Evolutionary conservation across 2,888 invertebrate species (phyloP).

Genomic region (Neelides folsomi): DNA sequence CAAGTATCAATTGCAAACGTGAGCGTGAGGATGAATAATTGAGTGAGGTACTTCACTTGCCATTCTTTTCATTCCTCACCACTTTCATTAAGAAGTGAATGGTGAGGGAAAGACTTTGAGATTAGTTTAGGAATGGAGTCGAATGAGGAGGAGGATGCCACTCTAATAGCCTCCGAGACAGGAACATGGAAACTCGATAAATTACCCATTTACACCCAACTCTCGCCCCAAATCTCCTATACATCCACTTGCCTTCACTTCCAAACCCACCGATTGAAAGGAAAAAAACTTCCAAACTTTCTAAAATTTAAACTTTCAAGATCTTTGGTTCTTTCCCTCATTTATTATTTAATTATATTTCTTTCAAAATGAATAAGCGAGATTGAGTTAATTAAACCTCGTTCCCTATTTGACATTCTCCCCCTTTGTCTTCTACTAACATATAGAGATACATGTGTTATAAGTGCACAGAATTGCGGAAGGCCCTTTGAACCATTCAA

Average conservation of each 20-base stretch:
- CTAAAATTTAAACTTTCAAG: too few species aligned
- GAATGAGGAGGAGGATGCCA: background rate
- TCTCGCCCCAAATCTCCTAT: background rate
- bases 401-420: too few species aligned
- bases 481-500: too few species aligned
- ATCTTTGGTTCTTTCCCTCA: too few species aligned
- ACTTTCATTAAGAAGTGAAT: background rate
- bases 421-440: too few species aligned
- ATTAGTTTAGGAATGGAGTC: background rate
- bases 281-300: too few species aligned
- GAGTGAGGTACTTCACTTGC: background rate
- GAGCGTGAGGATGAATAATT: background rate
- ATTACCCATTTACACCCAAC: background rate
- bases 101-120: background rate
- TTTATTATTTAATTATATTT: too few species aligned
- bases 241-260: background rate
- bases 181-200: slow-evolving; percentile 1
- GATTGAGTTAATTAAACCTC: too few species aligned
- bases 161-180: background rate
- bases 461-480: too few species aligned
- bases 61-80: background rate
- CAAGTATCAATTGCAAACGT: too few species aligned
- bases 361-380: too few species aligned
- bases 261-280: background rate
- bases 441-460: too few species aligned